These are phyloP conservation scores for Cerceris rybyensis DNA, from an alignment of 2,888 invertebrate genomes.

Conservation along the genomic window DNA sequence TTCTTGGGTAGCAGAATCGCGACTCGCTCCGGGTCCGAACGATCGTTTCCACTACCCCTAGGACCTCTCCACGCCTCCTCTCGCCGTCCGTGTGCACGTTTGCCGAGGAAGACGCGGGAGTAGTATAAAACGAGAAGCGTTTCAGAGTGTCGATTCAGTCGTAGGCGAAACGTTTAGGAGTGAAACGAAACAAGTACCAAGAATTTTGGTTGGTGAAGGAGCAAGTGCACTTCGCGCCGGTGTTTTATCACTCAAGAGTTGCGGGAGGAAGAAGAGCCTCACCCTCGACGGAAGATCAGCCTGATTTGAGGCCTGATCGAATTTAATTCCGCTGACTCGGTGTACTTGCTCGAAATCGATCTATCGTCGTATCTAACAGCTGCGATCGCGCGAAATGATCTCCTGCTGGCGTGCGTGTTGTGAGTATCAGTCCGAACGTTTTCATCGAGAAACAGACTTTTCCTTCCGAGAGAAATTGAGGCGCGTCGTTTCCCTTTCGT, in stretches of 20 bases:
- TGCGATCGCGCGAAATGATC: slow-evolving; percentile 57
- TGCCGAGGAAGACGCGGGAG: slow-evolving; percentile 49
- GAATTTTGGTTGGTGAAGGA: no score
- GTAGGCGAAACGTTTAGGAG: slow-evolving; percentile 55
- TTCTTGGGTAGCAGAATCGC: not conserved
- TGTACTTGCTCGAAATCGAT: no score
- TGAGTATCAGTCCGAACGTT: slow-evolving; percentile 60
- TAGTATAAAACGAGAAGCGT: slow-evolving; percentile 74
- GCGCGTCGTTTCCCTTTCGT: no score
- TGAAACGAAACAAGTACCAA: not conserved
- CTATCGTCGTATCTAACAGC: not conserved
- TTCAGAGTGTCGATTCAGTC: slow-evolving; percentile 72
- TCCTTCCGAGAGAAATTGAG: no score
- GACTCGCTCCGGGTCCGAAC: slow-evolving; percentile 8
- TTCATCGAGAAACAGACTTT: not conserved
- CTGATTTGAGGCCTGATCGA: no score
- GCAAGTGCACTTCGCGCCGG: no score
- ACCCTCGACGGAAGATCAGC: no score
- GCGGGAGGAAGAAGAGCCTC: no score
- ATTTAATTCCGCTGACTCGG: no score
- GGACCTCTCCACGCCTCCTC: slow-evolving; percentile 44
- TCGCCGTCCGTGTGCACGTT: slow-evolving; percentile 38
- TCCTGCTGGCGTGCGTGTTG: slow-evolving; percentile 69
- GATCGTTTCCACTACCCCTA: slow-evolving; percentile 40
- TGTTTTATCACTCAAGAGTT: no score